Evolutionary conservation across 2,113 vertebrate species (phyloP), one percentile per base, ranked within the genome.

Genomic region (rat (Rattus norvegicus)): DNA sequence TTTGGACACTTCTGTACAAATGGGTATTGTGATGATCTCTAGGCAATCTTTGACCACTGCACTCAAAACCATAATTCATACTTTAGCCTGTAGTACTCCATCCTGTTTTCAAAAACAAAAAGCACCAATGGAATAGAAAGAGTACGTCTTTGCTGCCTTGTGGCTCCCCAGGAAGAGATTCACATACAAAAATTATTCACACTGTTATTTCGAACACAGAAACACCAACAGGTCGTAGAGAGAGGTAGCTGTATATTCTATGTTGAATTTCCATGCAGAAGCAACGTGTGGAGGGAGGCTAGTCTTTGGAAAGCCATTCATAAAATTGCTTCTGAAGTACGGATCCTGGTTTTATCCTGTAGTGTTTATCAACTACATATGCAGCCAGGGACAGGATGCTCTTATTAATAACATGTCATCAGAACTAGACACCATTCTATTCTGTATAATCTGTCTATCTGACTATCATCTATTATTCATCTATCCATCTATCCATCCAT

Each of bases 41-140:
- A 90, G 59, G 69, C 70, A 1, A 89, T 65, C 90, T 92, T 72
- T 91, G 52, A 88, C 94, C 76, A 89, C 36, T 88, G 65, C n/a
- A 90, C 96, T 96, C 70, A 91, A 97, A 97, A 93, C 52, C 19
- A 11, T 96, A 97, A 92, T 77, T 93, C 96, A 90, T 26, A 93
- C 54, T 79, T 95, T 52, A 84, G 56, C 33, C 76, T 86, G n/a
- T 14, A 95, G 39, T 30, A 36, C 47, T 72, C 20, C 73, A 95
- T 75, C 26, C 63, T 47, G 76, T 75, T 84, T 52, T 16, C 54
- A 86, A 94, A 90, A 88, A 65, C 59, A 94, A 95, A 95, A 93
- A 67, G 76, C 67, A 81, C 75, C 72, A 33, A 92, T 69, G 61
- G 94, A 96, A 91, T 36, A 69, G 30, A 69, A 16, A 91, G 56